These are phyloP conservation scores for Tokudaia muenninki DNA, from an alignment of 2,797 vertebrate genomes.

Conservation along the genomic window DNA sequence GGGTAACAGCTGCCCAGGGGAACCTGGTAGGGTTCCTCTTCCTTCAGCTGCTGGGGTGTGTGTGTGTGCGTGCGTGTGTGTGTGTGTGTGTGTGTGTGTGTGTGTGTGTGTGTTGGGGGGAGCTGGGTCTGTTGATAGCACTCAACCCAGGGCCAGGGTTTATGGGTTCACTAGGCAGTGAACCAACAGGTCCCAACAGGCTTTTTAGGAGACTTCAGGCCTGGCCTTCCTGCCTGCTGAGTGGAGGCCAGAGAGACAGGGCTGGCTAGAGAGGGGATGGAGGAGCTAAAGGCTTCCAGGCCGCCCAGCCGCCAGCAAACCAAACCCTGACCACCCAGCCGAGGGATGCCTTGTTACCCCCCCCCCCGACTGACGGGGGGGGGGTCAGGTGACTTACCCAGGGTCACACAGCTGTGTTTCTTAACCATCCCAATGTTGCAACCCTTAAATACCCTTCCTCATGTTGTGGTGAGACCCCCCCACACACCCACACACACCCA, in stretches of 20 bases:
- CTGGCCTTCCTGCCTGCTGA: background rate
- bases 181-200: background rate
- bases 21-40: background rate
- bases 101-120: background rate
- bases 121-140: background rate
- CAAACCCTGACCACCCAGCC: accelerated
- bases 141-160: background rate
- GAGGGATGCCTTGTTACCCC: accelerated
- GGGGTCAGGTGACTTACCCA: background rate
- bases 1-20: background rate
- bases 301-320: background rate
- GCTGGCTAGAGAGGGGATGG: background rate
- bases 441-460: background rate
- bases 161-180: background rate
- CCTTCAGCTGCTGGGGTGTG: too few relatives aligned
- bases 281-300: accelerated
- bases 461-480: background rate
- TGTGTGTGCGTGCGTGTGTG: background rate
- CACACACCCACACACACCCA: background rate
- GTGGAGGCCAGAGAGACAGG: background rate
- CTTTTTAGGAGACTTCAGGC: background rate
- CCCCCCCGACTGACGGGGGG: background rate
- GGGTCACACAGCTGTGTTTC: background rate
- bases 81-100: background rate
- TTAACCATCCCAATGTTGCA: background rate